Evolutionary conservation across 2,797 vertebrate species (phyloP).

Genomic region (Avahi laniger): DNA sequence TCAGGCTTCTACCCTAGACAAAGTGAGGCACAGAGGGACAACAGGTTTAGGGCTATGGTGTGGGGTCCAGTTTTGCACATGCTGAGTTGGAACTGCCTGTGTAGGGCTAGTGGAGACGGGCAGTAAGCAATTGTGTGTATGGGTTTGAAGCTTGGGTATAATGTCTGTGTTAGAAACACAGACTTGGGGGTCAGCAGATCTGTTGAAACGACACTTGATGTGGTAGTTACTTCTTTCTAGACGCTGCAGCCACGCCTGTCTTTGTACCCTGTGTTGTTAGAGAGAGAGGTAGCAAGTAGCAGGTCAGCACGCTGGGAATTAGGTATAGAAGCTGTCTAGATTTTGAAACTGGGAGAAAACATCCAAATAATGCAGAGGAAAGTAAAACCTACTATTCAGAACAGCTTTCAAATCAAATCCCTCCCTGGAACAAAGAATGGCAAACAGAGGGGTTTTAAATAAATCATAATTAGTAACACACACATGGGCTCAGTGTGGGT

Average conservation of each 20-base stretch:
- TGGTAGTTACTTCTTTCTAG: not conserved
- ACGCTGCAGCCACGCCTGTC: not conserved
- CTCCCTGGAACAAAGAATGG: conserved; percentile 68
- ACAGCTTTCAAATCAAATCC: conserved; percentile 17
- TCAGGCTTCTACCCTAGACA: not conserved
- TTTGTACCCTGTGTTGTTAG: not conserved
- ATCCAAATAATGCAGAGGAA: not conserved
- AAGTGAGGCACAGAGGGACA: not conserved
- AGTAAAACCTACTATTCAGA: conserved; percentile 23
- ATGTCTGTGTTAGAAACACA: not conserved
- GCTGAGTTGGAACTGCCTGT: not conserved
- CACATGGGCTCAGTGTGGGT: conserved; percentile 41
- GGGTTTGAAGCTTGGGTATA: not conserved
- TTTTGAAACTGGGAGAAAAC: not conserved
- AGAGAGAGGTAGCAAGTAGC: too few relatives aligned
- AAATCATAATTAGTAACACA: conserved; percentile 76
- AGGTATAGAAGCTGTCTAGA: not conserved
- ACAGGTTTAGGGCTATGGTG: not conserved
- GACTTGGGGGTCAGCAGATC: not conserved
- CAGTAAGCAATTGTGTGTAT: rapidly evolving
- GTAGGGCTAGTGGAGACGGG: too few relatives aligned
- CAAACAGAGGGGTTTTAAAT: conserved; percentile 68
- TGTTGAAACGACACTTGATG: too few relatives aligned
- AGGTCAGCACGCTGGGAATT: not conserved
- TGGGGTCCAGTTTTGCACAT: not conserved